These are phyloP conservation scores for Spheniscus mendiculus DNA, from an alignment of 2,113 vertebrate genomes.

Conservation along the genomic window DNA sequence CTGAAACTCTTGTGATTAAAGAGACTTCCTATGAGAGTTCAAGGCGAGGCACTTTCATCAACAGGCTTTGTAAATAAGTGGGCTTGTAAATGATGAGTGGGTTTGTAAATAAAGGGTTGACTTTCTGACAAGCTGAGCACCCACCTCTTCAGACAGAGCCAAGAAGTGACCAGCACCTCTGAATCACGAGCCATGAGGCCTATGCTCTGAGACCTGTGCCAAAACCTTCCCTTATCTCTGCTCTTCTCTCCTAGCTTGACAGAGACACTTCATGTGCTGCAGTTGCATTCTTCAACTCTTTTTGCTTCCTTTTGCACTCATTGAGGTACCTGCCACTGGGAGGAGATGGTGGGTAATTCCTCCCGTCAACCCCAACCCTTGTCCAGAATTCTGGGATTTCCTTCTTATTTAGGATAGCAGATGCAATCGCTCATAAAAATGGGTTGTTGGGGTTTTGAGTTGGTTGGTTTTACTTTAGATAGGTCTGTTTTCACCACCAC, in stretches of 20 bases:
- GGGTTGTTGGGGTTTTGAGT: rapidly evolving
- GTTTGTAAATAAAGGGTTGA: background rate
- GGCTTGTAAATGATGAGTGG: background rate
- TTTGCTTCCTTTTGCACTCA: background rate
- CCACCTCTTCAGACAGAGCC: background rate
- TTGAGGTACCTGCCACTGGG: background rate
- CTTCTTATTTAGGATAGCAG: background rate
- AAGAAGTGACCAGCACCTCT: background rate
- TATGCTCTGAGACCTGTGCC: background rate
- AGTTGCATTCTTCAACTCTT: background rate
- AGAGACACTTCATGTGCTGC: background rate
- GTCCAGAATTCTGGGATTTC: background rate
- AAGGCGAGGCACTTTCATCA: background rate
- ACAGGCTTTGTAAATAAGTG: background rate
- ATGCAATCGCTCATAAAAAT: background rate
- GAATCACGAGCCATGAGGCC: rapidly evolving
- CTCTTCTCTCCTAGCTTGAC: background rate
- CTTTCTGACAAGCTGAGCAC: background rate
- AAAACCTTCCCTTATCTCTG: background rate
- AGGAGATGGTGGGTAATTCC: background rate
- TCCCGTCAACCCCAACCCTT: background rate
- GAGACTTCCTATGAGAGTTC: background rate
- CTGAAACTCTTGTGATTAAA: background rate
- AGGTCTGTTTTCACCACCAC: background rate
- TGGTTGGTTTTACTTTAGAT: background rate